These are phyloP conservation scores for Phrynosoma platyrhinos DNA, from an alignment of 2,113 vertebrate genomes.

Conservation along the genomic window DNA sequence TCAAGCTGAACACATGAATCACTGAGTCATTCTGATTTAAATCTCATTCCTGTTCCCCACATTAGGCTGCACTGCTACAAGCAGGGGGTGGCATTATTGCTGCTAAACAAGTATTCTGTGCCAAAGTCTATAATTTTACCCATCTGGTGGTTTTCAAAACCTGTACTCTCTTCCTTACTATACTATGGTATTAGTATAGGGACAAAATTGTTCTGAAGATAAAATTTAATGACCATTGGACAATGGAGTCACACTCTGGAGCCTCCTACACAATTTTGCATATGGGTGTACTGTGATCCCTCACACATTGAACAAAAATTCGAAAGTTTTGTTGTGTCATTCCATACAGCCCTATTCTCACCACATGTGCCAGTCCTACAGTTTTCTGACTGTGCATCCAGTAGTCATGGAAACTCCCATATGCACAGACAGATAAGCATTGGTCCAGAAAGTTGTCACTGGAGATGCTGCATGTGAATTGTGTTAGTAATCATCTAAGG, in stretches of 20 bases:
- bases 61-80: not conserved
- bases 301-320: not conserved
- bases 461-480: too few relatives aligned
- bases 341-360: not conserved
- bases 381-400: too few relatives aligned
- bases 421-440: too few relatives aligned
- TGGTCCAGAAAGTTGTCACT: too few relatives aligned
- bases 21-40: slow-evolving; percentile 23
- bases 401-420: too few relatives aligned
- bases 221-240: not conserved
- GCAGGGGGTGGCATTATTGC: not conserved
- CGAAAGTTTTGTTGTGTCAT: not conserved
- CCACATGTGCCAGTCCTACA: too few relatives aligned
- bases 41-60: slow-evolving; percentile 11
- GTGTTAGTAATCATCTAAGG: too few relatives aligned
- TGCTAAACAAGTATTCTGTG: not conserved
- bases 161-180: not conserved
- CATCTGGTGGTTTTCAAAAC: slow-evolving; percentile 25
- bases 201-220: too few relatives aligned
- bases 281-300: not conserved
- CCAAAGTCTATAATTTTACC: not conserved
- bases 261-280: not conserved
- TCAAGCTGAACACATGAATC: slow-evolving; percentile 1
- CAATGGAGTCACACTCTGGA: not conserved
- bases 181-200: not conserved